A percentile compares a stretch with the other conserved stretches of the same genome.
phyloP scores from a whole-genome alignment of 2,888 invertebrate genomes.

The Megamerina dolium region DNA sequence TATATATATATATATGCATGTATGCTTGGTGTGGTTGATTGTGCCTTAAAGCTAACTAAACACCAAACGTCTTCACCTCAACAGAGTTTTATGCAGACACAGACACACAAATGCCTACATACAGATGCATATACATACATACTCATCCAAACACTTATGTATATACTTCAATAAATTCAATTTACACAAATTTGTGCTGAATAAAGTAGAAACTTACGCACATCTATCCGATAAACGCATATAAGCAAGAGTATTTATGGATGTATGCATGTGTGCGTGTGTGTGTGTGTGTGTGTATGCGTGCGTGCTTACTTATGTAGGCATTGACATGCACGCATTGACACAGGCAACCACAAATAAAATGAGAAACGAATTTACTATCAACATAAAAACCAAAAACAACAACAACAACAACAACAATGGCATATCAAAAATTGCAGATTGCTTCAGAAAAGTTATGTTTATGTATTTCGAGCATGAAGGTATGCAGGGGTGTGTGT shows the following conservation, averaged over 20 bases:
- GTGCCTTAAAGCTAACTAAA: not conserved
- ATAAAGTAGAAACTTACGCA: too few relatives aligned
- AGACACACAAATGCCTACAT: too few relatives aligned
- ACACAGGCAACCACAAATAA: not conserved
- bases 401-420: too few relatives aligned
- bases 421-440: too few relatives aligned
- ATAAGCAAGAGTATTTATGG: not conserved
- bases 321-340: not conserved
- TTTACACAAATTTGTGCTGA: not conserved
- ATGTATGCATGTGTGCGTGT: not conserved
- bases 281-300: too few relatives aligned
- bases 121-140: not conserved
- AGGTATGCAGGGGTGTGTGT: not conserved
- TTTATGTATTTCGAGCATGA: not conserved
- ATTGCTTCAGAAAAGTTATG: too few relatives aligned
- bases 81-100: not conserved
- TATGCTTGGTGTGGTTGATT: too few relatives aligned
- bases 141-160: not conserved
- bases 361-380: not conserved
- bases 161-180: not conserved
- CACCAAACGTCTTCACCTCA: not conserved
- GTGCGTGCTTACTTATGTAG: too few relatives aligned
- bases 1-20: too few relatives aligned
- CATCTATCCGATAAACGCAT: too few relatives aligned
- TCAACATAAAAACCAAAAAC: not conserved